These are phyloP conservation scores for Drosophila athabasca DNA, from an alignment of 1,140 invertebrate species.

Conservation along the genomic window DNA sequence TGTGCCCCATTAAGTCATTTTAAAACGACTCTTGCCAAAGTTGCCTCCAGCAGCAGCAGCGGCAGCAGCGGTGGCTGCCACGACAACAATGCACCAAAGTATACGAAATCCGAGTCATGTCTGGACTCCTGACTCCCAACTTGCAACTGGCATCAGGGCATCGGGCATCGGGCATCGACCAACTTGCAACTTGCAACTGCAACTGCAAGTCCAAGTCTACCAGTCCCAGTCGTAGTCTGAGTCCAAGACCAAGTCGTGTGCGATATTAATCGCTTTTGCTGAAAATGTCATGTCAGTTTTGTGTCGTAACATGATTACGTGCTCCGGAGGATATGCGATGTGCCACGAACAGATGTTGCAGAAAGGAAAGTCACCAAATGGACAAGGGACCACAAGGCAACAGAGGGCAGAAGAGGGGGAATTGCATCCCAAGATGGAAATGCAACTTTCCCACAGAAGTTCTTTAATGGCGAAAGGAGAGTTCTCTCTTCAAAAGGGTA, in stretches of 20 bases:
- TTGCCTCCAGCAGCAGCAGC: slow-evolving; percentile 45
- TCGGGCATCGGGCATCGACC: slow-evolving; percentile 2
- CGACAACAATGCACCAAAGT: slow-evolving; percentile 58
- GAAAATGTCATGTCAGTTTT: slow-evolving; percentile 82
- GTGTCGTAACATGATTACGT: slow-evolving; percentile 82
- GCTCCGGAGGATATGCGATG: slow-evolving; percentile 52
- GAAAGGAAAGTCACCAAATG: not conserved
- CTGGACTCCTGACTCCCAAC: slow-evolving; percentile 32
- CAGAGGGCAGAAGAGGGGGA: not conserved
- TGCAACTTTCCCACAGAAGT: slow-evolving; percentile 4
- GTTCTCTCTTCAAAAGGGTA: not conserved
- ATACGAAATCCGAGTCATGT: slow-evolving; percentile 51
- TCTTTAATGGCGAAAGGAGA: not conserved
- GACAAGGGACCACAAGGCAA: not conserved
- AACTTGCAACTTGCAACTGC: slow-evolving; percentile 24
- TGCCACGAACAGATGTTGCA: slow-evolving; percentile 38
- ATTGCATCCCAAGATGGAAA: not conserved
- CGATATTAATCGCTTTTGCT: slow-evolving; percentile 82
- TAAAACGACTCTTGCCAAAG: slow-evolving; percentile 59
- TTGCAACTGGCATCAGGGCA: slow-evolving; percentile 22
- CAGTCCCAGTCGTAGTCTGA: slow-evolving; percentile 26
- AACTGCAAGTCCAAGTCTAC: slow-evolving; percentile 14
- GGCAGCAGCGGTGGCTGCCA: slow-evolving; percentile 13
- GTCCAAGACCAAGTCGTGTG: slow-evolving; percentile 60
- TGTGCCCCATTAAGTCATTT: slow-evolving; percentile 82